Conservation (phyloP, 1,140 invertebrate genomes). For the Leptestheria dahalacensis region DNA sequence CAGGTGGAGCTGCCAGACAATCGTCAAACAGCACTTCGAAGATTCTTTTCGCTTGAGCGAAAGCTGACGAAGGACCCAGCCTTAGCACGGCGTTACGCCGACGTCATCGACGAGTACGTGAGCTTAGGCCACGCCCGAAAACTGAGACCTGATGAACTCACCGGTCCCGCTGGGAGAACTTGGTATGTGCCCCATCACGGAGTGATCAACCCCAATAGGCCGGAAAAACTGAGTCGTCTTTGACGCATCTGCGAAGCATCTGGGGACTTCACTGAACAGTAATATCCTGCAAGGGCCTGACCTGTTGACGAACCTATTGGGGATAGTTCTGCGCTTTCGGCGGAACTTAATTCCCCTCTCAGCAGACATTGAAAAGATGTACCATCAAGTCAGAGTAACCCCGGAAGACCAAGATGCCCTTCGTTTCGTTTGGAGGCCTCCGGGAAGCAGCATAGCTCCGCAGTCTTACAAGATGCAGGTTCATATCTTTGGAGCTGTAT, state of each 20-base stretch:
- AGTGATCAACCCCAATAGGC: conserved; percentile 15
- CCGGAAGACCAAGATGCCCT: conserved; percentile 13
- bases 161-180: conserved; percentile 18
- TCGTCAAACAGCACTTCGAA: neutral
- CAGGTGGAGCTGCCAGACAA: conserved; percentile 11
- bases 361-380: conserved; percentile 14
- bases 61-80: conserved; percentile 8
- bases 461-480: conserved; percentile 12
- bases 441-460: neutral
- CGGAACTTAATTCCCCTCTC: neutral
- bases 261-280: conserved; percentile 8
- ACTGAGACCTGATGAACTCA: neutral
- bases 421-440: conserved; percentile 14
- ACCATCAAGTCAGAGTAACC: conserved; percentile 8
- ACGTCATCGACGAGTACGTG: conserved; percentile 4
- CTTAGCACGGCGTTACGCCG: conserved; percentile 3
- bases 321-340: conserved; percentile 13
- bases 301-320: conserved; percentile 7
- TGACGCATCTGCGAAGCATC: conserved; percentile 10
- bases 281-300: conserved; percentile 15
- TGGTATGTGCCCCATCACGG: conserved; percentile 14
- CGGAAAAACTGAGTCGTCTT: conserved; percentile 20
- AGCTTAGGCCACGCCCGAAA: conserved; percentile 4
- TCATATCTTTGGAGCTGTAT: conserved; percentile 12
- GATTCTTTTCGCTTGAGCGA: conserved; percentile 13